A percentile compares a stretch with the other conserved stretches of the same genome.
Evolutionary conservation across 23 tunicate genomes (phyloP).

Genomic region (Corella eumyota): DNA sequence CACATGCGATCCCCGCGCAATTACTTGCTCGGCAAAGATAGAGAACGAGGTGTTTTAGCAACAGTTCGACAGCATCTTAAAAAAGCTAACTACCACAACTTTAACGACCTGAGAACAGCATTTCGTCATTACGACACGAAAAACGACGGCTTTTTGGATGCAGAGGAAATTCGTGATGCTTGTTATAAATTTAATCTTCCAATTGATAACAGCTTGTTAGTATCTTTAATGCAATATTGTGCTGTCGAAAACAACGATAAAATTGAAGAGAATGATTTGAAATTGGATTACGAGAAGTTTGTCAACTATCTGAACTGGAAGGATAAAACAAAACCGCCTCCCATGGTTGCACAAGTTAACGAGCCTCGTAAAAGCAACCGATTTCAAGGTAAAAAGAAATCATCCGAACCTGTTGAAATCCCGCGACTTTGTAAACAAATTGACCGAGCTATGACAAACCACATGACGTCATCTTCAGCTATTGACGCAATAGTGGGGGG

Average conservation of each 20-base stretch:
- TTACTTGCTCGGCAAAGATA: constrained; percentile 54
- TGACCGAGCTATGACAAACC: constrained; percentile 67
- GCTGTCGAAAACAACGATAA: constrained; percentile 12
- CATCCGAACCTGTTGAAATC: too few species aligned
- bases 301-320: constrained; percentile 93
- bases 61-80: constrained; percentile 76
- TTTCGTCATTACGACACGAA: constrained; percentile 71
- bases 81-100: constrained; percentile 80
- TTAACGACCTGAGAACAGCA: constrained; percentile 45
- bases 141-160: constrained; percentile 56
- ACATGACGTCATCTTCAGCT: constrained; percentile 67
- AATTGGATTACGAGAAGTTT: constrained; percentile 63
- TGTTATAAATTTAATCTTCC: constrained; percentile 88
- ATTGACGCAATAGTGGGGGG: constrained; percentile 29
- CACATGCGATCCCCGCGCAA: constrained; percentile 54
- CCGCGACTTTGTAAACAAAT: constrained; percentile 54
- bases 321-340: constrained; percentile 38
- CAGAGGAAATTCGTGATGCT: constrained; percentile 58
- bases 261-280: constrained; percentile 11
- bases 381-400: not conserved
- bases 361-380: not conserved
- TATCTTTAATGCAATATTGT: constrained; percentile 64
- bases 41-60: constrained; percentile 65
- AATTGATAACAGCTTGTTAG: constrained; percentile 59
- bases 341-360: too few species aligned